phyloP scores from a whole-genome alignment of 2,797 vertebrate genomes.

The Hyperoplus immaculatus region DNA sequence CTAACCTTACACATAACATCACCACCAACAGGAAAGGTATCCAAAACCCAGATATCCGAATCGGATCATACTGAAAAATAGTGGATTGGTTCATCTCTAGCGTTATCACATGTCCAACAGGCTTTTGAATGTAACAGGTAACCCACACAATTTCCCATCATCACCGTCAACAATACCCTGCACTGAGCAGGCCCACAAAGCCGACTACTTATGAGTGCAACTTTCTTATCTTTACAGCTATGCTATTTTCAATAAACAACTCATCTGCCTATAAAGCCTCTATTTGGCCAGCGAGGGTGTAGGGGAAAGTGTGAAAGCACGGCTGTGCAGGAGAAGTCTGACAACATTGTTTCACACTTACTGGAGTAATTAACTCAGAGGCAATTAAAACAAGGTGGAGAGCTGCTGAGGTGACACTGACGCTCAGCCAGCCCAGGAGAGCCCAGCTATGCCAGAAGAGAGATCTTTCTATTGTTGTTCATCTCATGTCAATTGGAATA shows the following conservation, averaged over 20 bases:
- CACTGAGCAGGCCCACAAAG: background rate
- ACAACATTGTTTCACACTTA: slow-evolving; percentile 87
- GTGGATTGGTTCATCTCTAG: background rate
- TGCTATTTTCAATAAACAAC: slow-evolving; percentile 61
- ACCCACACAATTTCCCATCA: slow-evolving; percentile 4
- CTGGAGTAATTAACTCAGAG: slow-evolving; percentile 85
- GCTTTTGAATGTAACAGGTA: background rate
- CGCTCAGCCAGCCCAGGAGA: slow-evolving; percentile 71
- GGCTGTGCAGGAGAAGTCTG: slow-evolving; percentile 79
- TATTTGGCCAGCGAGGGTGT: slow-evolving; percentile 77
- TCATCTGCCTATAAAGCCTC: slow-evolving; percentile 58
- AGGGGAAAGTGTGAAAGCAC: slow-evolving; percentile 70
- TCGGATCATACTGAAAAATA: too few species aligned
- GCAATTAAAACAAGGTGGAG: slow-evolving; percentile 87
- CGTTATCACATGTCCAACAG: slow-evolving; percentile 17
- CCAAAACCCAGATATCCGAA: too few species aligned
- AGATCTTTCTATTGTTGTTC: slow-evolving; percentile 66
- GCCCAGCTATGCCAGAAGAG: slow-evolving; percentile 63
- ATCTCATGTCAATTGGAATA: slow-evolving; percentile 46
- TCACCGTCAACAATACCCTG: slow-evolving; percentile 26
- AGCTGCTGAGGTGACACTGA: slow-evolving; percentile 81
- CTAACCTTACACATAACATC: too few species aligned
- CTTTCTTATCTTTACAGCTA: slow-evolving; percentile 57
- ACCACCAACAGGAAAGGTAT: too few species aligned
- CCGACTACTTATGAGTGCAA: slow-evolving; percentile 35